phyloP scores from a whole-genome alignment of 2,113 vertebrate species.

The Syngnathus floridae region DNA sequence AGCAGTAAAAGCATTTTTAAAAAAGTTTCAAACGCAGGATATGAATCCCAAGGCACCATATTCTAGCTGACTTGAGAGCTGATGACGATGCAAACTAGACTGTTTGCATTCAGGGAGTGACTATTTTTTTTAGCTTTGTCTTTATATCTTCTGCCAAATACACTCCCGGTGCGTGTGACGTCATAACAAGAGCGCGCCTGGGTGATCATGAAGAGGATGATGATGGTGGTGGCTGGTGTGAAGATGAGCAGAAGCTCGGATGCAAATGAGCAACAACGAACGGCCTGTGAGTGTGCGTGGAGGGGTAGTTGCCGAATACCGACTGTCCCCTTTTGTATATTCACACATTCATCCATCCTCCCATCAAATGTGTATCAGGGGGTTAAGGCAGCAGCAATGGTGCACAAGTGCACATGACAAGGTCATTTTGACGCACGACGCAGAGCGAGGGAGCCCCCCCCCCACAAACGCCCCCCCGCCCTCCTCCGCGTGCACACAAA shows the following conservation, averaged over 20 bases:
- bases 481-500: not conserved
- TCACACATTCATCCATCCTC: not conserved
- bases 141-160: not conserved
- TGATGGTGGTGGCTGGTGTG: not conserved
- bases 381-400: not conserved
- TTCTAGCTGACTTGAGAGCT: no score
- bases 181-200: not conserved
- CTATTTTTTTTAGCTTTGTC: no score
- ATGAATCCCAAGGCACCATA: no score
- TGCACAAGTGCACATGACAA: constrained; percentile 31
- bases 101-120: no score
- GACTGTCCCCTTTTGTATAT: not conserved
- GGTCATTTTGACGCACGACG: constrained; percentile 59
- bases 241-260: not conserved
- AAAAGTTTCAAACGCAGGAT: no score
- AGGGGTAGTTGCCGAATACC: constrained; percentile 10
- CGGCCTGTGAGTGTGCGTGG: constrained; percentile 19
- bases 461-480: not conserved
- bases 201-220: not conserved
- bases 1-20: no score
- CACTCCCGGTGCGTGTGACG: not conserved
- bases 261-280: constrained; percentile 27
- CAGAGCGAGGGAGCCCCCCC: constrained; percentile 16
- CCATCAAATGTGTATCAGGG: not conserved
- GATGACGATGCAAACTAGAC: no score